These are phyloP conservation scores for Zonitis immaculata DNA, from an alignment of 2,888 invertebrate genomes.

Conservation along the genomic window DNA sequence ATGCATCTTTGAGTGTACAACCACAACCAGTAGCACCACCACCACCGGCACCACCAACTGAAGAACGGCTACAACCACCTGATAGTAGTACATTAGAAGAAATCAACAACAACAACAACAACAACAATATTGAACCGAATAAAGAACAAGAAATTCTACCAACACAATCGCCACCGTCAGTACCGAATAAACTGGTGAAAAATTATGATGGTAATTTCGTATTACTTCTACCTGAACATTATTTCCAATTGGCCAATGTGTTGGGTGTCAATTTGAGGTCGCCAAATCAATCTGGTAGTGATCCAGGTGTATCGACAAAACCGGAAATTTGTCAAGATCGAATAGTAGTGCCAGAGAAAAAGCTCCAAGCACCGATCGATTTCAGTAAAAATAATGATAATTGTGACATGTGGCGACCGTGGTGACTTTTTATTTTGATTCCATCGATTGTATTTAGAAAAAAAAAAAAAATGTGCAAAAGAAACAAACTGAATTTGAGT, in stretches of 20 bases:
- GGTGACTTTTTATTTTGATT: slow-evolving; percentile 39
- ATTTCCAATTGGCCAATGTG: slow-evolving; percentile 56
- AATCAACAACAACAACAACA: slow-evolving; percentile 41
- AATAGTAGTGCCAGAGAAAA: slow-evolving; percentile 22
- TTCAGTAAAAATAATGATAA: slow-evolving; percentile 49
- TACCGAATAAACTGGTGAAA: slow-evolving; percentile 36
- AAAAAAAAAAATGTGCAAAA: not conserved
- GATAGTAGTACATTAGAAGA: slow-evolving; percentile 43
- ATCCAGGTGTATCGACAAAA: slow-evolving; percentile 25
- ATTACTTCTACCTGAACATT: slow-evolving; percentile 58
- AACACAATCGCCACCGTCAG: not conserved
- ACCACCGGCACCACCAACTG: slow-evolving; percentile 9
- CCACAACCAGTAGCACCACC: slow-evolving; percentile 12
- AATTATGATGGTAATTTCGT: slow-evolving; percentile 59
- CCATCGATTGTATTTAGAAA: not conserved
- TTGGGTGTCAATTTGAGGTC: slow-evolving; percentile 46
- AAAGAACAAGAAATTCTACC: slow-evolving; percentile 7
- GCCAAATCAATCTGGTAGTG: slow-evolving; percentile 29
- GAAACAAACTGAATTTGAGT: slow-evolving; percentile 1
- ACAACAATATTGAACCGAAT: slow-evolving; percentile 19
- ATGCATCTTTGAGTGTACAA: slow-evolving; percentile 24
- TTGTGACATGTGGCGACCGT: slow-evolving; percentile 55
- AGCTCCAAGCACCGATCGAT: slow-evolving; percentile 47
- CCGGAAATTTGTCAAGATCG: slow-evolving; percentile 18
- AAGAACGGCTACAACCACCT: slow-evolving; percentile 42